Conservation (phyloP, 92 coral and sea anemone genomes). For the Porites evermanni region DNA sequence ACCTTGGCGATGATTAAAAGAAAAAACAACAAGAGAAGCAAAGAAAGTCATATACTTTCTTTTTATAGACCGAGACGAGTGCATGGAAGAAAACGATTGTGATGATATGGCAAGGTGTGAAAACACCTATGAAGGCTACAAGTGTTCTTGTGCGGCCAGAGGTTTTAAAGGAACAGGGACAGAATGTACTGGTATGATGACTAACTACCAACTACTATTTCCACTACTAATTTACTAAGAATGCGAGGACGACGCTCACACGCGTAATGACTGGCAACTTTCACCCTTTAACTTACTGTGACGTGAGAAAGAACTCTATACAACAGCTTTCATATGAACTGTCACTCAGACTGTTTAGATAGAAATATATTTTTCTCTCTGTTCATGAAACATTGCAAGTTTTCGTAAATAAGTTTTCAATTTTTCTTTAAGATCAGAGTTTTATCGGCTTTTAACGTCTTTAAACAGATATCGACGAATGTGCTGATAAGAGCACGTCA, state of each 20-base stretch:
- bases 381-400: too few relatives aligned
- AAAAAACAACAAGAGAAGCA: too few relatives aligned
- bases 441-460: not conserved
- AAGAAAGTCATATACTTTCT: too few relatives aligned
- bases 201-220: not conserved
- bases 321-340: not conserved
- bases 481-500: not conserved
- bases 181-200: conserved; percentile 25
- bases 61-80: conserved; percentile 20
- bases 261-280: too few relatives aligned
- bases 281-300: too few relatives aligned
- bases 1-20: too few relatives aligned
- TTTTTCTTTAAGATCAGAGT: too few relatives aligned
- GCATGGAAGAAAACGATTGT: conserved; percentile 43
- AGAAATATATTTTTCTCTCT: too few relatives aligned
- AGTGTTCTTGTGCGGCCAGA: not conserved
- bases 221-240: too few relatives aligned
- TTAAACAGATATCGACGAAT: conserved; percentile 35
- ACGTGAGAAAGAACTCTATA: too few relatives aligned
- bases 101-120: conserved; percentile 32
- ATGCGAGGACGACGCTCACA: too few relatives aligned
- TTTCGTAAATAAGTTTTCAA: too few relatives aligned
- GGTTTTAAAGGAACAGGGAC: conserved; percentile 29
- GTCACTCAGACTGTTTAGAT: not conserved
- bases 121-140: not conserved